Conservation (phyloP, 2,888 invertebrate species). For the Thecophora atra region DNA sequence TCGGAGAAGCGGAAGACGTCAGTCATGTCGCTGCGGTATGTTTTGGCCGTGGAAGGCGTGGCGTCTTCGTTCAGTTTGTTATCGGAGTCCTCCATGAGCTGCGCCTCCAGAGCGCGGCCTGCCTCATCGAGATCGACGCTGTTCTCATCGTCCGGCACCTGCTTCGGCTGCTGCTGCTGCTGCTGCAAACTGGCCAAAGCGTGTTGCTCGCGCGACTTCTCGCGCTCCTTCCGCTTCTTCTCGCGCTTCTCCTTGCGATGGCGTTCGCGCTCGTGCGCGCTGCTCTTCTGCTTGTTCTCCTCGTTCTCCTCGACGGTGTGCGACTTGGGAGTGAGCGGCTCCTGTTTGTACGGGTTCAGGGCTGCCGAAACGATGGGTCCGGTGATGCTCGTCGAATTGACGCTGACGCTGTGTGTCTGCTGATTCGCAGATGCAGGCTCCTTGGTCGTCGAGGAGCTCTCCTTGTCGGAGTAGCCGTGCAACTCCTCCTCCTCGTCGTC, state of each 20-base stretch:
- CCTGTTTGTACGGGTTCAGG: constrained; percentile 64
- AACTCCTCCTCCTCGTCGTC: constrained; percentile 68
- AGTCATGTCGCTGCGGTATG: constrained; percentile 65
- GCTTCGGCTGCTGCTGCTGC: constrained; percentile 45
- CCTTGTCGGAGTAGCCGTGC: constrained; percentile 56
- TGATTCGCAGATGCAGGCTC: constrained; percentile 34
- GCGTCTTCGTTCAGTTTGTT: constrained; percentile 65
- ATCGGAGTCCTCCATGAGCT: constrained; percentile 76
- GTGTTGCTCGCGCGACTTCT: constrained; percentile 66
- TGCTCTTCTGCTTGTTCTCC: constrained; percentile 54
- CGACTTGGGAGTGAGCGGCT: constrained; percentile 58
- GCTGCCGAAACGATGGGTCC: constrained; percentile 64
- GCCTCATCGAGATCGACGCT: constrained; percentile 84
- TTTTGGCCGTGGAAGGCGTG: constrained; percentile 62
- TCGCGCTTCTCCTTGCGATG: constrained; percentile 70
- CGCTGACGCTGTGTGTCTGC: constrained; percentile 37
- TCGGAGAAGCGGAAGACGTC: constrained; percentile 73
- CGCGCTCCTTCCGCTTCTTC: constrained; percentile 73
- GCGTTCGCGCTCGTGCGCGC: constrained; percentile 60
- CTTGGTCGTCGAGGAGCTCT: constrained; percentile 32
- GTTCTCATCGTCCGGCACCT: constrained; percentile 72
- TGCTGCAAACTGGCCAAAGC: constrained; percentile 51
- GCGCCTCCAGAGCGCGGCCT: constrained; percentile 83
- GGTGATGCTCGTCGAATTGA: constrained; percentile 46
- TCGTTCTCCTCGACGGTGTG: constrained; percentile 58